A percentile compares a stretch with the other conserved stretches of the same genome.
Evolutionary conservation across 2,113 vertebrate species (phyloP).

Genomic region (Melospiza georgiana): DNA sequence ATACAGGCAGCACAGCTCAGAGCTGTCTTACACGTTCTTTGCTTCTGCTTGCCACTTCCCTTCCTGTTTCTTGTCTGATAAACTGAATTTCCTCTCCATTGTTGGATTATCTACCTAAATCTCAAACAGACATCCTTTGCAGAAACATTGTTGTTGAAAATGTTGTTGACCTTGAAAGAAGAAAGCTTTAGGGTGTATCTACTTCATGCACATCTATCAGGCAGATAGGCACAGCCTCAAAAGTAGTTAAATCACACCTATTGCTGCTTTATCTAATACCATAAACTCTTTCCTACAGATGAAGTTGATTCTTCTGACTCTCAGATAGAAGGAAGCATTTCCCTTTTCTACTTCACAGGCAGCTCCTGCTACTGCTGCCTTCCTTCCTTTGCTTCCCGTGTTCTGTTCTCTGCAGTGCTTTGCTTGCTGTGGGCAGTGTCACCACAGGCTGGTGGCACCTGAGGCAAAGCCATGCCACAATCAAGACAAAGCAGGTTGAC

Average conservation of each 20-base stretch:
- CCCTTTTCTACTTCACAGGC: background rate
- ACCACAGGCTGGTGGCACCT: fast-evolving
- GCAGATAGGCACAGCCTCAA: background rate
- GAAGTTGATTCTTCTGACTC: background rate
- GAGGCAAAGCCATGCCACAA: background rate
- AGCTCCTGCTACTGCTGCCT: background rate
- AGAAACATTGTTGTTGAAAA: background rate
- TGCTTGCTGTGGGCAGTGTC: background rate
- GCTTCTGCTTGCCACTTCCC: background rate
- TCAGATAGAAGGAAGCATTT: background rate
- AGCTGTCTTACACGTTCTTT: fast-evolving
- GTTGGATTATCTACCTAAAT: conserved; percentile 44
- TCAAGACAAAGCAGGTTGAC: background rate
- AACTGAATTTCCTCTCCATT: conserved; percentile 47
- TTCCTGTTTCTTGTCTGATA: conserved; percentile 27
- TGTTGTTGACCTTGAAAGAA: background rate
- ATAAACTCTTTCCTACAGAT: background rate
- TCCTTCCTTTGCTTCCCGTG: background rate
- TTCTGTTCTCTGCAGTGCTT: background rate
- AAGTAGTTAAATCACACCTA: background rate
- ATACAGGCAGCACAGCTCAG: background rate
- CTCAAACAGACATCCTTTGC: conserved; percentile 43
- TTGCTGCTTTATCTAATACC: background rate
- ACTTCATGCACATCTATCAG: background rate
- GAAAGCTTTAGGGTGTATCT: background rate